Evolutionary conservation across 2,888 invertebrate genomes (phyloP), one percentile per base, ranked within the genome.

Genomic region (Ceraclea dissimilis): DNA sequence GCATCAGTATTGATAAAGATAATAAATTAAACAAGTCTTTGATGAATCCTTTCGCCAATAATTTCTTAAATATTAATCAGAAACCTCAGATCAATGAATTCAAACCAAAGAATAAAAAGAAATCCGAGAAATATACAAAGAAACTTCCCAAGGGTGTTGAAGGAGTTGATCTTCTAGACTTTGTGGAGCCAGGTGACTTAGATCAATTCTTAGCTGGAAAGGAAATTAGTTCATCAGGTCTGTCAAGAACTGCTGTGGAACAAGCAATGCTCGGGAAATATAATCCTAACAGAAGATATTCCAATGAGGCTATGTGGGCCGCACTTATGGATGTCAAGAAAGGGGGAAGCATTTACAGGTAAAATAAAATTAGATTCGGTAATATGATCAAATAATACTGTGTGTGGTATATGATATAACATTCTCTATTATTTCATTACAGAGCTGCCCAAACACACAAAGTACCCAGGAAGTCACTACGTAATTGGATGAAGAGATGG

Each of bases 401-500:
- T n/a, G n/a, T n/a, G n/a, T n/a, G n/a, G n/a, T n/a, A n/a, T n/a
- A n/a, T n/a, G n/a, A n/a, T n/a, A n/a, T n/a, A n/a, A n/a, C n/a
- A n/a, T n/a, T n/a, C n/a, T 31, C 31, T 31, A 31, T 43, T 43
- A 13, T 43, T 49, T 50, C 33, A 2, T 71, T 70, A 0, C 70
- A 80, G 81, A 63, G 81, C 82, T 56, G 81, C 81, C 1, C 80
- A 80, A 65, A 79, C 79, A 0, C 80, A 79, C 67, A 79, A 79
- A 63, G 80, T 81, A 1, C 81, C 81, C 0, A 70, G 82, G 17
- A 81, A 81, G 55, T 81, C 81, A 0, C 70, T 82, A 0, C 72
- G 81, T 2, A 81, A 81, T 67, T 82, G 81, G 79, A 81, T 81
- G 81, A 81, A 81, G 62, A 70, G 81, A 0, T 80, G 80, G 66